Conservation (phyloP, 35 echinoderm and acorn worm genomes). For the Eucidaris tribuloides region DNA sequence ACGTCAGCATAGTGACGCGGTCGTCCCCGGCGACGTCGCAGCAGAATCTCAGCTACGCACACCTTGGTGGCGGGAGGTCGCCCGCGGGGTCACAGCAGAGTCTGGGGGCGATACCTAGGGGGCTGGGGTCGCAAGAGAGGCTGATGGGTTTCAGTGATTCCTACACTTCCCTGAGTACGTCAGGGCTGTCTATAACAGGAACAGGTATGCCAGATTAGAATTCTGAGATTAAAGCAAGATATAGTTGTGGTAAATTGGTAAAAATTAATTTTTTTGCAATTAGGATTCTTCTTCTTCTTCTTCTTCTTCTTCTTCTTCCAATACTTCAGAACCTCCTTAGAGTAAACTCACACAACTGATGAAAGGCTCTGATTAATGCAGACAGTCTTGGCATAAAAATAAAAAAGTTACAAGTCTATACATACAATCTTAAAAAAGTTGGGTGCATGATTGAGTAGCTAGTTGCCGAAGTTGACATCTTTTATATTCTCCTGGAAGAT, state of each 20-base stretch:
- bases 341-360: background rate
- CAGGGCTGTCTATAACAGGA: conserved; percentile 74
- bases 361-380: background rate
- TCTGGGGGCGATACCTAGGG: background rate
- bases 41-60: conserved; percentile 23
- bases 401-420: no score
- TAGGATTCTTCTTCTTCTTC: background rate
- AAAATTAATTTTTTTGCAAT: background rate
- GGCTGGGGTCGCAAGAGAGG: conserved; percentile 71
- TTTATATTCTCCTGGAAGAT: no score
- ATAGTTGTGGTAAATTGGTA: no score
- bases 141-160: conserved; percentile 55
- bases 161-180: conserved; percentile 71
- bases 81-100: conserved; percentile 84
- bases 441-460: no score
- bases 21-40: conserved; percentile 79
- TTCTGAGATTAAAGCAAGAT: background rate
- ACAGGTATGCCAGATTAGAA: conserved; percentile 37
- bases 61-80: conserved; percentile 21
- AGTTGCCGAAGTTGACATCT: no score
- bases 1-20: conserved; percentile 1
- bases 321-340: background rate
- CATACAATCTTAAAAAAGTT: no score
- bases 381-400: background rate
- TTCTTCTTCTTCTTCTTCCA: background rate